phyloP scores from a whole-genome alignment of 2,797 vertebrate species.

The Leuciscus waleckii region DNA sequence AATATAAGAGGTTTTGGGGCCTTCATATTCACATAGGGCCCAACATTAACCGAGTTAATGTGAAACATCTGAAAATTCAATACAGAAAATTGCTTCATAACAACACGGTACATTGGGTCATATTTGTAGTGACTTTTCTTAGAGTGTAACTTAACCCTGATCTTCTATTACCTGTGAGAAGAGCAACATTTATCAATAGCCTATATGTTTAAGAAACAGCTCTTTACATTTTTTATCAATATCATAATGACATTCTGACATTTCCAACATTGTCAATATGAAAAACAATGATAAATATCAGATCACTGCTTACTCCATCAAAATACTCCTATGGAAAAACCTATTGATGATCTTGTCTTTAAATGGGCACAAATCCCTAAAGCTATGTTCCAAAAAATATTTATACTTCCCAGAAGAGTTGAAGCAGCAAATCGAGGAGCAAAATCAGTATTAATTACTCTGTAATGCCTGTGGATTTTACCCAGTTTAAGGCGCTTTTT shows the following conservation, averaged over 20 bases:
- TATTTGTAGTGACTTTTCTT: no score
- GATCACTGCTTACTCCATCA: background rate
- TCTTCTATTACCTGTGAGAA: no score
- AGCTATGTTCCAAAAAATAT: background rate
- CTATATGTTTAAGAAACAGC: no score
- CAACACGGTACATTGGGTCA: no score
- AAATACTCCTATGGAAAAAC: background rate
- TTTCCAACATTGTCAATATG: background rate
- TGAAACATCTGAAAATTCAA: no score
- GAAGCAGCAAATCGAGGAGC: background rate
- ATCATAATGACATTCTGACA: slow-evolving; percentile 4
- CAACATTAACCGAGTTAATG: no score
- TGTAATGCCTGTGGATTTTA: background rate
- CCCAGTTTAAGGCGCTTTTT: background rate
- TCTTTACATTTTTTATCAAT: no score
- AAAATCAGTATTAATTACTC: background rate
- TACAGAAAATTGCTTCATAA: no score
- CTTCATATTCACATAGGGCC: no score
- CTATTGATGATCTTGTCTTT: background rate
- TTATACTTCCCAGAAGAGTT: background rate
- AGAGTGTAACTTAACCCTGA: no score
- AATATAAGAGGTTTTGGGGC: no score
- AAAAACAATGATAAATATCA: background rate
- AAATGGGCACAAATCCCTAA: background rate
- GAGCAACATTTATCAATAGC: no score